Base-by-base conservation (phyloP, 2,113 vertebrate species). In the Phocoena phocoena region DNA sequence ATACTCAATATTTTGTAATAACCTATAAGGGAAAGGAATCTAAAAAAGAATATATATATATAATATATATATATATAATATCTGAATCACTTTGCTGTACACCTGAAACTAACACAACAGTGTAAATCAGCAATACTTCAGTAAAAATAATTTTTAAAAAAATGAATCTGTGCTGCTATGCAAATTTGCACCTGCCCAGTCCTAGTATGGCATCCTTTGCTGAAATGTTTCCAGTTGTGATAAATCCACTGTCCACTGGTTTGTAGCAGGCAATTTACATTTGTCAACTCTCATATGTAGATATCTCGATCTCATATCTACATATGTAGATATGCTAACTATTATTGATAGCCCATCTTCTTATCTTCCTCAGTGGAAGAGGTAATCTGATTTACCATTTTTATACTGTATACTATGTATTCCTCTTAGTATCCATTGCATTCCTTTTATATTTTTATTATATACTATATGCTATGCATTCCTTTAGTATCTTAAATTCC, bases 211-310 rank as follows among this genome's bases (percentile, higher is more conserved):
- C 23, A 11, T 50, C 36, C 53, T 76, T 92, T 90, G 92, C 73
- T 84, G 84, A 86, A 94, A 90, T 90, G 38, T 77, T 87, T 96
- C 47, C 41, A 94, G 15, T n/a, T 88, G 55, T 82, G 55, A 80
- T 90, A 41, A 44, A 44, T 41, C 33, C 25, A 68, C 63, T 90
- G 53, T 60, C 84, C 60, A 6, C 13, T 81, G 63, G 36, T 65
- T 89, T 60, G 3, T 47, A 55, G 63, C 74, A 81, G 65, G 60
- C 76, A 38, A 95, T 87, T 96, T 92, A 68, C 38, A 91, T 95
- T 90, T 94, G 80, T 81, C 87, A 85, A 25, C 60, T 96, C 50
- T 92, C 60, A 70, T 95, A 93, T 97, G n/a, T 84, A 53, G 53
- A 53, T 17, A 5, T 53, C 50, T 53, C 50, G 17, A 53, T 50